These are phyloP conservation scores for Cheilosia pagana DNA, from an alignment of 2,888 invertebrate genomes.

Conservation along the genomic window DNA sequence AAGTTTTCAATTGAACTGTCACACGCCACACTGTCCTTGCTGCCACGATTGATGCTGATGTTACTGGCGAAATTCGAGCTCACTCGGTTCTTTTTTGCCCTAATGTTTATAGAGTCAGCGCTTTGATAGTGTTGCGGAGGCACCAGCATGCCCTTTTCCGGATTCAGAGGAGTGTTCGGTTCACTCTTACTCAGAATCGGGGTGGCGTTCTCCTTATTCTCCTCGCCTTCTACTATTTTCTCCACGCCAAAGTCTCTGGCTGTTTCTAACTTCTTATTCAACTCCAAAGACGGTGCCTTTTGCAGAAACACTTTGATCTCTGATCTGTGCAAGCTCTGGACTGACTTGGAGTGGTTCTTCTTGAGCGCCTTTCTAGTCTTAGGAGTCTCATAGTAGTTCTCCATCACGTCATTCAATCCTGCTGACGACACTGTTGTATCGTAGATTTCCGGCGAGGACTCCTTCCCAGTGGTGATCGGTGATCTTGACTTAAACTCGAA, in stretches of 20 bases:
- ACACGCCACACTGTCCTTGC: constrained; percentile 79
- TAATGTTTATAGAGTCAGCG: constrained; percentile 79
- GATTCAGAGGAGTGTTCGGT: constrained; percentile 78
- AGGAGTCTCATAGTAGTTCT: constrained; percentile 77
- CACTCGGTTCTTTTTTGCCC: constrained; percentile 64
- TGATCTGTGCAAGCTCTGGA: constrained; percentile 81
- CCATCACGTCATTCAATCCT: constrained; percentile 56
- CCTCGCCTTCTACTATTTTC: constrained; percentile 73
- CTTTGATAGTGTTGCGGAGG: constrained; percentile 79
- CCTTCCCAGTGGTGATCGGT: constrained; percentile 61
- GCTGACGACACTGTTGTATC: constrained; percentile 30
- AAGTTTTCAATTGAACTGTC: constrained; percentile 80
- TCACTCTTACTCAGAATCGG: constrained; percentile 78
- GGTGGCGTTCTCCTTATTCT: constrained; percentile 79
- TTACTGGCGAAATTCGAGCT: constrained; percentile 77
- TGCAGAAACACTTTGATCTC: constrained; percentile 81
- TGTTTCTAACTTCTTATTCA: constrained; percentile 77
- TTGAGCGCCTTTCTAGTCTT: constrained; percentile 73
- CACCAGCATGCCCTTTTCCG: constrained; percentile 76
- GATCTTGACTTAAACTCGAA: constrained; percentile 71
- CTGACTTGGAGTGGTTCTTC: constrained; percentile 81
- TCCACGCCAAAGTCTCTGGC: constrained; percentile 77
- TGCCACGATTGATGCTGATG: constrained; percentile 77
- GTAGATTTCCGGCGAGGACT: constrained; percentile 55
- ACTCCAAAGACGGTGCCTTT: constrained; percentile 81